Conservation (phyloP, 2,888 invertebrate species). For the Parthenolecanium corni region DNA sequence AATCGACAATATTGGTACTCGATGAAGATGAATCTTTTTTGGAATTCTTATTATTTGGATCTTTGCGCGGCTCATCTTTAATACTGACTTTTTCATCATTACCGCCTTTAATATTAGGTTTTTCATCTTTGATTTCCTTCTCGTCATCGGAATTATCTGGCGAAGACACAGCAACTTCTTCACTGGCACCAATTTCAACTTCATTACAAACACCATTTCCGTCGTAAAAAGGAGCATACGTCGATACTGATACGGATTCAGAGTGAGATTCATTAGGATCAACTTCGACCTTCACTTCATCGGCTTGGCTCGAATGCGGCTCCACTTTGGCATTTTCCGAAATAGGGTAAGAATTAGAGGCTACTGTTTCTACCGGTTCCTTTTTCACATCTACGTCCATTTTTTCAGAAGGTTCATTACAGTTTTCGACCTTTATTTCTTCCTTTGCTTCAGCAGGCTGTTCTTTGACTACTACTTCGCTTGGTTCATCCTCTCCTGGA, state of each 20-base stretch:
- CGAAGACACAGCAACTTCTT: conserved; percentile 32
- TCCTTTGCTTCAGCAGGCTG: neutral
- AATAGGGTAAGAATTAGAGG: neutral
- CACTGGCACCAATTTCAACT: conserved; percentile 34
- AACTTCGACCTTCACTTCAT: neutral
- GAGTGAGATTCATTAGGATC: neutral
- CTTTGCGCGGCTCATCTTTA: neutral
- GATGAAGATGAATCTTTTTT: neutral
- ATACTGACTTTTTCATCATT: neutral
- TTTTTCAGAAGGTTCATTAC: neutral
- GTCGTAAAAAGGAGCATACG: conserved; percentile 2
- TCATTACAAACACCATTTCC: conserved; percentile 33
- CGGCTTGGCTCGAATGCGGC: neutral
- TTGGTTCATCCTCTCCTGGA: neutral
- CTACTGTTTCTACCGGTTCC: neutral
- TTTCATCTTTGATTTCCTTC: neutral
- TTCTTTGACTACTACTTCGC: too few species aligned
- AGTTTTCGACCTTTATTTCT: neutral
- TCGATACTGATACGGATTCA: neutral
- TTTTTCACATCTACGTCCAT: conserved; percentile 1
- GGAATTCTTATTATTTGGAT: neutral
- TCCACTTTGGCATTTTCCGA: neutral
- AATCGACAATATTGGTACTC: neutral
- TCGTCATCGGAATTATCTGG: conserved; percentile 11
- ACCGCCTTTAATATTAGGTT: neutral